Conservation (phyloP, 2,888 invertebrate species). For the Octonoba sinensis region DNA sequence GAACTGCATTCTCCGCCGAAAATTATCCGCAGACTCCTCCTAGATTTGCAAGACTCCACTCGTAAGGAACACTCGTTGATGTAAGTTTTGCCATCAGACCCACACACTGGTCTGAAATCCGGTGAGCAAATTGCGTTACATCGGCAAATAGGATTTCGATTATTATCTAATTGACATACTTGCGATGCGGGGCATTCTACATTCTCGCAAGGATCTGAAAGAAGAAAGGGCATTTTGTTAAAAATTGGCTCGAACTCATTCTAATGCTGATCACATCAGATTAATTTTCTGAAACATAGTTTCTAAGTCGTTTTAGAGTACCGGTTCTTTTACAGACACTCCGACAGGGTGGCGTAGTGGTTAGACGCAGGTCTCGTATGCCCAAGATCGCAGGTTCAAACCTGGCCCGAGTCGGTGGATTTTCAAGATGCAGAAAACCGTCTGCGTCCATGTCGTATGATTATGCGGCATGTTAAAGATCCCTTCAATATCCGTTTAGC, state of each 20-base stretch:
- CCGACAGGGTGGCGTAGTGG: no score
- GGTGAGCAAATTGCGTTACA: conserved; percentile 79
- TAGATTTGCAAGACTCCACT: conserved; percentile 82
- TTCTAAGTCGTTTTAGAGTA: no score
- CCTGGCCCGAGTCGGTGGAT: no score
- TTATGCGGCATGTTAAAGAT: no score
- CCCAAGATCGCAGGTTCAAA: no score
- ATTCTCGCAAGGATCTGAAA: conserved; percentile 85
- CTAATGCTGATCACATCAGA: no score
- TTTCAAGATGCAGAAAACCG: no score
- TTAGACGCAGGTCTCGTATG: no score
- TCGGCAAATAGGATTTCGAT: conserved; percentile 82
- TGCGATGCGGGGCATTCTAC: conserved; percentile 84
- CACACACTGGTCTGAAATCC: conserved; percentile 77
- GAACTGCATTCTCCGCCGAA: conserved; percentile 87
- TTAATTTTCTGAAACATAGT: no score
- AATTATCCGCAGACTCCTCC: conserved; percentile 82
- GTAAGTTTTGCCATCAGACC: conserved; percentile 77
- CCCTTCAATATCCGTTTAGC: no score
- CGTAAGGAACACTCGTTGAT: conserved; percentile 85
- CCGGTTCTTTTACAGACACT: no score
- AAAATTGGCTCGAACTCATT: background rate
- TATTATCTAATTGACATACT: conserved; percentile 85
- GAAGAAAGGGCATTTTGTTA: background rate
- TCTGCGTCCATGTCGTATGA: no score